phyloP scores from a whole-genome alignment of 2,888 invertebrate species.

The Blera fallax region DNA sequence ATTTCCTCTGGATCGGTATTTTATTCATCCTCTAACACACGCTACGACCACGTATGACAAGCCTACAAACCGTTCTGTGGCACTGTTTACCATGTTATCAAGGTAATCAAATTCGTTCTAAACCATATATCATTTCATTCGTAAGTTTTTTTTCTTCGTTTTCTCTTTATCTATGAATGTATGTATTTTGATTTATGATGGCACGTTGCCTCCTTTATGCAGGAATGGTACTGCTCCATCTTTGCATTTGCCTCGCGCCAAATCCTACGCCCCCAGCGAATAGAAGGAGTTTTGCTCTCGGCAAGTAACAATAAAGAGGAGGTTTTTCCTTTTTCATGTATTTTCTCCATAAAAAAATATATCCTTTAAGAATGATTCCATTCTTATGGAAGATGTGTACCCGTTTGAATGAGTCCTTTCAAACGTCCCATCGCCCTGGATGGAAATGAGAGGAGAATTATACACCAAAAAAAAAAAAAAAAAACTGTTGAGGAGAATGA shows the following conservation, averaged over 20 bases:
- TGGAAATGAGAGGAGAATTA: neutral
- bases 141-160: neutral
- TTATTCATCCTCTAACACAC: neutral
- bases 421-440: neutral
- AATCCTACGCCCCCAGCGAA: neutral
- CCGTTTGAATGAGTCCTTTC: neutral
- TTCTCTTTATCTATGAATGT: slow-evolving; percentile 27
- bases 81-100: slow-evolving; percentile 34
- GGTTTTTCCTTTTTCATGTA: neutral
- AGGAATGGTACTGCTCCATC: neutral
- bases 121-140: slow-evolving; percentile 52
- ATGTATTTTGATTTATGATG: slow-evolving; percentile 51
- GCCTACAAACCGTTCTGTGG: slow-evolving; percentile 1
- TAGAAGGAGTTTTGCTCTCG: neutral
- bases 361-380: neutral
- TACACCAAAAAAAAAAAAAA: neutral
- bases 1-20: slow-evolving; percentile 7
- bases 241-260: neutral
- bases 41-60: slow-evolving; percentile 6
- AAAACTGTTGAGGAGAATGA: neutral
- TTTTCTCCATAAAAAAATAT: neutral
- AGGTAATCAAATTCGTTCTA: slow-evolving; percentile 49
- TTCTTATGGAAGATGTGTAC: neutral
- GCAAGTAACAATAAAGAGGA: neutral
- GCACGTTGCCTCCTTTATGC: slow-evolving; percentile 10